Evolutionary conservation across 2,888 invertebrate species (phyloP).

Genomic region (Chrysolina haemoptera): DNA sequence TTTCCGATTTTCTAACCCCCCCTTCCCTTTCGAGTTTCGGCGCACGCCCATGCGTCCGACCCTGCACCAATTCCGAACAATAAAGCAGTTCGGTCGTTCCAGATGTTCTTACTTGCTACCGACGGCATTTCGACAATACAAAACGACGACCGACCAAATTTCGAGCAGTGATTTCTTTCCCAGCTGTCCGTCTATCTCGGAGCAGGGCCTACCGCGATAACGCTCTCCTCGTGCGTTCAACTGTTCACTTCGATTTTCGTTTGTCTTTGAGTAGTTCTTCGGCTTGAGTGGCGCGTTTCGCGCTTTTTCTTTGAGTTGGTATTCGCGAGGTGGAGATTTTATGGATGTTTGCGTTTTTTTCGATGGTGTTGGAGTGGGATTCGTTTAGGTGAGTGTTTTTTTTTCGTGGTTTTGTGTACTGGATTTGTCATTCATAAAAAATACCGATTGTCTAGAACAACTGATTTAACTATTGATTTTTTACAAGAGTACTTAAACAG

Average conservation of each 20-base stretch:
- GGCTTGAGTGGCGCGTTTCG: constrained; percentile 2
- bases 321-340: neutral
- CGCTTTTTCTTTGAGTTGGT: constrained; percentile 21
- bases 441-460: too few species aligned
- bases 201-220: constrained; percentile 9
- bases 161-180: constrained; percentile 56
- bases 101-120: constrained; percentile 54
- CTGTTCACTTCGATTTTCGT: constrained; percentile 7
- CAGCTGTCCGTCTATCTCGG: constrained; percentile 43
- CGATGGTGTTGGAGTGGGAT: neutral
- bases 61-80: constrained; percentile 50
- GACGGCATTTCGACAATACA: constrained; percentile 25
- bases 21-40: too few species aligned
- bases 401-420: neutral
- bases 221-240: neutral
- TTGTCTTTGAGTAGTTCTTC: neutral
- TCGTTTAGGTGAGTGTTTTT: neutral
- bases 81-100: constrained; percentile 49
- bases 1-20: neutral
- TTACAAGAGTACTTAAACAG: too few species aligned
- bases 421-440: too few species aligned
- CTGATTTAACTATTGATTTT: too few species aligned
- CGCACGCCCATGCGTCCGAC: constrained; percentile 37
- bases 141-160: constrained; percentile 28
- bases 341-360: neutral